phyloP scores from a whole-genome alignment of 2,113 vertebrate species.

The Gnathonemus echidnorhynchus region DNA sequence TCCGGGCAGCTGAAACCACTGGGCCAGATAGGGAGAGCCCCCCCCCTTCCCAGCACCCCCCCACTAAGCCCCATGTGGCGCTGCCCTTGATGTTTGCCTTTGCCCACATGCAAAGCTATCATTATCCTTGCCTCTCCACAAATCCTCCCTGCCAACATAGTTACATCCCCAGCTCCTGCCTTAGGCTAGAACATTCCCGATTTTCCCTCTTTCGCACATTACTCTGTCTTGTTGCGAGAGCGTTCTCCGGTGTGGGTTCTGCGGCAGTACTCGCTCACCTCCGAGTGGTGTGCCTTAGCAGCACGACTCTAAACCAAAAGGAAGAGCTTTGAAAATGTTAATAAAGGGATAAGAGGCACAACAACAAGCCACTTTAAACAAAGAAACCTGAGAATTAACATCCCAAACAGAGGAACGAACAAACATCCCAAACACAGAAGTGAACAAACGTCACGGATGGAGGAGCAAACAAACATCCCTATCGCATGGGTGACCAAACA shows the following conservation, averaged over 20 bases:
- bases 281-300: neutral
- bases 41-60: neutral
- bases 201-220: slow-evolving; percentile 18
- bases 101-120: slow-evolving; percentile 27
- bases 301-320: neutral
- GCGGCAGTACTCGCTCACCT: neutral
- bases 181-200: slow-evolving; percentile 26
- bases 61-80: neutral
- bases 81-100: slow-evolving; percentile 24
- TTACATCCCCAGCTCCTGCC: slow-evolving; percentile 16
- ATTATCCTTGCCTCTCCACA: slow-evolving; percentile 29
- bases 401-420: neutral
- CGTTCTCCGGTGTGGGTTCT: neutral
- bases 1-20: neutral
- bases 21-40: neutral
- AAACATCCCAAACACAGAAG: neutral
- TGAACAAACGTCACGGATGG: neutral
- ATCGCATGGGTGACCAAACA: neutral
- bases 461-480: neutral
- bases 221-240: slow-evolving; percentile 9
- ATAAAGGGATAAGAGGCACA: neutral
- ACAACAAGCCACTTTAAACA: neutral
- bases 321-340: neutral
- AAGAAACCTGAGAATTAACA: neutral
- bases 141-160: slow-evolving; percentile 22